These are phyloP conservation scores for Sebastiscus tertius DNA, from an alignment of 2,797 vertebrate species.

Conservation along the genomic window DNA sequence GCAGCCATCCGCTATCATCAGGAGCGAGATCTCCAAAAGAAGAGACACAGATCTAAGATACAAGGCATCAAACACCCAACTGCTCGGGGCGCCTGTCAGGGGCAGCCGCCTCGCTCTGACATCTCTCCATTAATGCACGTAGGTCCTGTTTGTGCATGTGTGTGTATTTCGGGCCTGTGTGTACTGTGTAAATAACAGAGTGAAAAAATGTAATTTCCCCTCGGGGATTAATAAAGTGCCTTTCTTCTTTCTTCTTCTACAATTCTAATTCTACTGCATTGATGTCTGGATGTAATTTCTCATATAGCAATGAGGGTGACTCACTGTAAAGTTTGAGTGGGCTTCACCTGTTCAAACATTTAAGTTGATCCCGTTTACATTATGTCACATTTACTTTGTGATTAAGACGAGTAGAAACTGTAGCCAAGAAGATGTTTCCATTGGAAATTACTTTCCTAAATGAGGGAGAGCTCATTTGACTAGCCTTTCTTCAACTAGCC, in stretches of 20 bases:
- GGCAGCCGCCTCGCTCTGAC: no score
- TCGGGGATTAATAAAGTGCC: no score
- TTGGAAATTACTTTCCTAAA: background rate
- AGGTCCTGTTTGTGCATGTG: no score
- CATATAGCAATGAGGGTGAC: background rate
- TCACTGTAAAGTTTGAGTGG: background rate
- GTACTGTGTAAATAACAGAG: no score
- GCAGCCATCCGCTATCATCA: conserved; percentile 20
- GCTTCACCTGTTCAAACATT: background rate
- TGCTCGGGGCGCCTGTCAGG: no score
- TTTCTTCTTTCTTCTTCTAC: no score
- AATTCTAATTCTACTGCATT: background rate
- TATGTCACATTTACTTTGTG: background rate
- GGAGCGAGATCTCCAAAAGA: conserved; percentile 41
- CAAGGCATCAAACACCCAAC: no score
- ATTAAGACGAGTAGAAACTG: background rate
- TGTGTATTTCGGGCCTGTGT: no score
- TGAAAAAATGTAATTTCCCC: no score
- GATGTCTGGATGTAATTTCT: background rate
- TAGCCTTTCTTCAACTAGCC: background rate
- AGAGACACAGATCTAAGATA: conserved; percentile 21
- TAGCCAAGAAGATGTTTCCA: background rate
- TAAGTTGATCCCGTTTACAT: background rate
- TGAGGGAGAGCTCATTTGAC: background rate
- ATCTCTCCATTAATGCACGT: no score